Evolutionary conservation across 2,888 invertebrate genomes (phyloP).

Genomic region (Dioctria linearis): DNA sequence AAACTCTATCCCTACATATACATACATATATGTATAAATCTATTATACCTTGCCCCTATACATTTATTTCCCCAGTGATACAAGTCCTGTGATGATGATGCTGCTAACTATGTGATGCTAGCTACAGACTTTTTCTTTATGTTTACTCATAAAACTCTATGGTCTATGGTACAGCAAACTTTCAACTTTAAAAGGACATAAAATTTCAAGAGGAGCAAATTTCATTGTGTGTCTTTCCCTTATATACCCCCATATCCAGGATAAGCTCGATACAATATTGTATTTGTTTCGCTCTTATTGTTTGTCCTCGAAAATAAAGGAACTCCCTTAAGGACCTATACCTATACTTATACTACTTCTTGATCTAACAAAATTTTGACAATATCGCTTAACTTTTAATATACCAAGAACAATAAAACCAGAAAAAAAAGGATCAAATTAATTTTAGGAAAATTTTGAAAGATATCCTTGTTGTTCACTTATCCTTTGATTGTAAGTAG

Average conservation of each 20-base stretch:
- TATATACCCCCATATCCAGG: not conserved
- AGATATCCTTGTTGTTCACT: no score
- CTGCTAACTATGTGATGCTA: no score
- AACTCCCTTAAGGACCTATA: constrained; percentile 35
- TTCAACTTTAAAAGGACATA: constrained; percentile 4
- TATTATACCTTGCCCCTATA: not conserved
- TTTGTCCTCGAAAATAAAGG: not conserved
- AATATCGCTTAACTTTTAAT: not conserved
- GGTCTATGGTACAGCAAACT: not conserved
- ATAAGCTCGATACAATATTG: constrained; percentile 5
- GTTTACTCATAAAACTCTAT: no score
- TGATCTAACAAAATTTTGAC: not conserved
- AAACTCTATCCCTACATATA: not conserved
- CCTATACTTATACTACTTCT: constrained; percentile 22
- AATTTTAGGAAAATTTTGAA: no score
- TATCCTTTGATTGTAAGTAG: no score
- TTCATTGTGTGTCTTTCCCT: constrained; percentile 4
- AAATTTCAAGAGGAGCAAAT: constrained; percentile 2
- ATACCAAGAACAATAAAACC: no score
- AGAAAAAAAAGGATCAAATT: no score
- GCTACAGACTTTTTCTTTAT: no score
- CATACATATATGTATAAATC: not conserved
- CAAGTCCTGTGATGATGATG: no score
- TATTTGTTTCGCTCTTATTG: constrained; percentile 28
- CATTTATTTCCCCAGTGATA: not conserved